Evolutionary conservation across 1,140 invertebrate species (phyloP).

Genomic region (Nebria ingens): DNA sequence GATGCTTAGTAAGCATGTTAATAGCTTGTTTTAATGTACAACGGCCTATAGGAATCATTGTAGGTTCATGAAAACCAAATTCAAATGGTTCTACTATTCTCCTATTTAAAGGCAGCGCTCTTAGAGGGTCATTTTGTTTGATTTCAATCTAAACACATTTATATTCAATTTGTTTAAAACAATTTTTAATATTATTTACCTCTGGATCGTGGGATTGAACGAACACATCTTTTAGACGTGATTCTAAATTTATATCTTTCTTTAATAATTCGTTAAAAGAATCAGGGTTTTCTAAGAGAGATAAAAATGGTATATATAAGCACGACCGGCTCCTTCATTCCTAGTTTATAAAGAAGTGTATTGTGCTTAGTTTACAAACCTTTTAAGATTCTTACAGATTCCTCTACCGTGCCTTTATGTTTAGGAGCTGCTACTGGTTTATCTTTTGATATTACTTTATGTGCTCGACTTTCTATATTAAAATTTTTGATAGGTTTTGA

Average conservation of each 20-base stretch:
- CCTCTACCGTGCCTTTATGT: conserved; percentile 43
- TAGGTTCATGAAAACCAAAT: conserved; percentile 46
- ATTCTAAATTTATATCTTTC: conserved; percentile 47
- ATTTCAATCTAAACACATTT: too few relatives aligned
- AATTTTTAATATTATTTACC: conserved; percentile 30
- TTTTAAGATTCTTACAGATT: conserved; percentile 49
- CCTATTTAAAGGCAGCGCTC: conserved; percentile 38
- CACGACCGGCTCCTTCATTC: too few relatives aligned
- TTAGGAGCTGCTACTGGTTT: conserved; percentile 56
- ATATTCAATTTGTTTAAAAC: conserved; percentile 12
- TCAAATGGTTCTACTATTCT: conserved; percentile 33
- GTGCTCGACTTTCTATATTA: conserved; percentile 60
- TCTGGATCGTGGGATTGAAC: conserved; percentile 45
- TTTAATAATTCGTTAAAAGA: conserved; percentile 43
- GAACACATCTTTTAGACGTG: conserved; percentile 55
- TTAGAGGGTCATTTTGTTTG: too few relatives aligned
- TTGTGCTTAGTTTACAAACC: conserved; percentile 31
- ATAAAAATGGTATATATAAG: conserved; percentile 15
- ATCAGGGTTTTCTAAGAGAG: conserved; percentile 44
- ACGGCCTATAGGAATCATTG: conserved; percentile 37
- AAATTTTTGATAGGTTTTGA: conserved; percentile 42
- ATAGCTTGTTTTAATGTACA: conserved; percentile 42
- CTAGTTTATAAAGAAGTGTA: conserved; percentile 14
- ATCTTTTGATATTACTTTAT: conserved; percentile 50
- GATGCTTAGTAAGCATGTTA: conserved; percentile 50